These are phyloP conservation scores for Propithecus coquereli DNA, from an alignment of 2,113 vertebrate species.

Conservation along the genomic window DNA sequence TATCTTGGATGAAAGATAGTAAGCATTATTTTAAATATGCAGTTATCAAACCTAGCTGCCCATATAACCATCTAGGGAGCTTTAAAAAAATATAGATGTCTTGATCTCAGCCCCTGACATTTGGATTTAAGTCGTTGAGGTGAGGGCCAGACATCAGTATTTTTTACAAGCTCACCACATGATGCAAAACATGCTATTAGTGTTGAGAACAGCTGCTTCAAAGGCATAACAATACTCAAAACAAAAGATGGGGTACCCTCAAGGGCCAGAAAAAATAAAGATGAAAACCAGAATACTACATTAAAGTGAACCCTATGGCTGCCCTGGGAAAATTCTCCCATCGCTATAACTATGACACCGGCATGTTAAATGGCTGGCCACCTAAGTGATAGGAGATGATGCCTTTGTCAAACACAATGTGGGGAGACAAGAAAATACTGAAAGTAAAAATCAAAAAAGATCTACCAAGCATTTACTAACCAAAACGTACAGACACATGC, in stretches of 20 bases:
- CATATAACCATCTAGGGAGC: not conserved
- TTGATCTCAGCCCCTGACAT: not conserved
- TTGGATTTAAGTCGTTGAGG: not conserved
- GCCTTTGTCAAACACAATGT: not conserved
- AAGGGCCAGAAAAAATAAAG: not conserved
- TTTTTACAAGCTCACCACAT: not conserved
- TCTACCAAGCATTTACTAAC: not conserved
- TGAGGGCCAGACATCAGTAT: not conserved
- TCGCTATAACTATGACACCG: not conserved
- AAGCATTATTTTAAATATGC: not conserved
- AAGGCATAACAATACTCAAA: not conserved
- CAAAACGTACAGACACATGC: not conserved
- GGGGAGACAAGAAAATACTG: not conserved
- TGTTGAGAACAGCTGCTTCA: not conserved
- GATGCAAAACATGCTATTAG: not conserved
- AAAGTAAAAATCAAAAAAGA: not conserved
- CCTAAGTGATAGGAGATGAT: not conserved
- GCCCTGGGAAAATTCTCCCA: not conserved
- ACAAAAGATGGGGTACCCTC: not conserved
- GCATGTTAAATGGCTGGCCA: not conserved
- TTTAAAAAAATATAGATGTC: not conserved
- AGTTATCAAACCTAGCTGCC: not conserved
- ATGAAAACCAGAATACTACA: not conserved
- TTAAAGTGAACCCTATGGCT: not conserved
- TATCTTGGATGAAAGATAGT: not conserved